A percentile compares a stretch with the other conserved stretches of the same genome.
These are phyloP conservation scores for Callinectes sapidus DNA, from an alignment of 2,888 invertebrate genomes.

Conservation along the genomic window DNA sequence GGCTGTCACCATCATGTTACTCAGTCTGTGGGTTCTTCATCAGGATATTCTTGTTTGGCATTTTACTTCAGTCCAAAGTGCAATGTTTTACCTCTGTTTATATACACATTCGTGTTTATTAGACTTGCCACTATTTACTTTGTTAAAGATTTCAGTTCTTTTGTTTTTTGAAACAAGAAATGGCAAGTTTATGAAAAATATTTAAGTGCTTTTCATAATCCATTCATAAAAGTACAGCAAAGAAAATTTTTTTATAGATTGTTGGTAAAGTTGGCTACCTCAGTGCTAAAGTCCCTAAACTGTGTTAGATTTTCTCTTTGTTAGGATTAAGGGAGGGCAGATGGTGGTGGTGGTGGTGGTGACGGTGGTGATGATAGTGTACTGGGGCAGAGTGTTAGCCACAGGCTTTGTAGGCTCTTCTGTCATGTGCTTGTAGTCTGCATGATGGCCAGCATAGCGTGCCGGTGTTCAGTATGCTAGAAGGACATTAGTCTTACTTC, in stretches of 20 bases:
- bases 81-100: not conserved
- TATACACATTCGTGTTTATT: not conserved
- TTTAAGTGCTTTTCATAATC: not conserved
- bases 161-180: not conserved
- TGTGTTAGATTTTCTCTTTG: not conserved
- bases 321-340: not conserved
- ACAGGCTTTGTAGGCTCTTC: conserved; percentile 5
- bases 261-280: not conserved
- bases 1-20: not conserved
- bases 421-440: conserved; percentile 45
- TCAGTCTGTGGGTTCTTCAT: not conserved
- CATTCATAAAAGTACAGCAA: not conserved
- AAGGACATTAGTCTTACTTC: conserved; percentile 16
- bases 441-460: not conserved
- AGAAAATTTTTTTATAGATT: not conserved
- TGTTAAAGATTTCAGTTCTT: not conserved
- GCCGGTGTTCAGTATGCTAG: not conserved
- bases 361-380: not conserved
- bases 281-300: not conserved
- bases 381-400: conserved; percentile 17
- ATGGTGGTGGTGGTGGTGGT: not conserved
- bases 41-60: not conserved
- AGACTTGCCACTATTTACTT: not conserved
- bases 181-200: not conserved
- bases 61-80: not conserved